Evolutionary conservation across 2,113 vertebrate species (phyloP), one percentile per base, ranked within the genome.

Genomic region (Edolisoma coerulescens): DNA sequence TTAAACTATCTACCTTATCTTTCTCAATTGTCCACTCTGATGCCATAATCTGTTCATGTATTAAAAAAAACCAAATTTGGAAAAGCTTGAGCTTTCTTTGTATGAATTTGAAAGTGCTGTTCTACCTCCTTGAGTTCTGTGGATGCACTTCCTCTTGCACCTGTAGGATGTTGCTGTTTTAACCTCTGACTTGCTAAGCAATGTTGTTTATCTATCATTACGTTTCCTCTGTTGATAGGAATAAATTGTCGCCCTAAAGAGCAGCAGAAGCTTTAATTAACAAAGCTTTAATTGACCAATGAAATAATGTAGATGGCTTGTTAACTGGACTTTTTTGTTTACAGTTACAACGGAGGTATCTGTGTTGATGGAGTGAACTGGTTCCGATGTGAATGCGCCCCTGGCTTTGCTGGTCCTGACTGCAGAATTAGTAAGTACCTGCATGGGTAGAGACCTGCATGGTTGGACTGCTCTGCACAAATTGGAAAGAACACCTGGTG

Each of bases 321-420:
- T 64, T 70, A 59, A 86, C 23, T 10, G 7, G 42, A 20, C 15
- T 23, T 10, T 37, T 52, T 53, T 9, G 19, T 96, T 90, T 74
- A 28, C 97, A 99, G 99, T 97, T 99, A 99, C 97, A 99, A 99
- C 0, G 99, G 99, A 1, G 99, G 99, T 30, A 94, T 98, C 96
- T 99, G 99, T 19, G 98, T 99, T 0, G 99, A 99, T 16, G 99
- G 99, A 0, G 97, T 99, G 86, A 99, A 99, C 97, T 99, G 99
- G 99, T 99, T 99, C 94, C 98, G 99, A 47, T 99, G 99, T 42
- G 99, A 99, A 75, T 99, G 99, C 4, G 98, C 99, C 0, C 98
- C 99, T 0, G 99, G 99, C 35, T 99, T 99, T 52, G 99, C 99
- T 14, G 99, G 99, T 47, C 99, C 99, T 1, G 99, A 99, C 97